These are phyloP conservation scores for Drosophila bifasciata DNA, from an alignment of 1,140 invertebrate genomes.

Conservation along the genomic window DNA sequence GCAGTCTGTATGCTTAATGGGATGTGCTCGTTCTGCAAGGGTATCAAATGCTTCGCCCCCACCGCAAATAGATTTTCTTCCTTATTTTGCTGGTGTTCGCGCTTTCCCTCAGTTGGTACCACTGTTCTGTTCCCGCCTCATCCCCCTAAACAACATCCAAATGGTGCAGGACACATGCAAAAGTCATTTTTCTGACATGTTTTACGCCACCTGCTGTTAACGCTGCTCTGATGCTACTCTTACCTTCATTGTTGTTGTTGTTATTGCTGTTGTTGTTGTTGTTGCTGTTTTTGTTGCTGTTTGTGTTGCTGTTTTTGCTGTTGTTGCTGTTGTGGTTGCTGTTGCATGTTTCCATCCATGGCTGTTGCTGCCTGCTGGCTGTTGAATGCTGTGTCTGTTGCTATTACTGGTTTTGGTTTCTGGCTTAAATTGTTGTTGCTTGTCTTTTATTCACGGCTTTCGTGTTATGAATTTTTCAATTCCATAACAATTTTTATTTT, in stretches of 20 bases:
- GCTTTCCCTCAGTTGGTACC: background rate
- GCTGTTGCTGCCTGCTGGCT: conserved; percentile 15
- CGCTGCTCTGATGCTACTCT: too few species aligned
- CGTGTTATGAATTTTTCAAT: conserved; percentile 60
- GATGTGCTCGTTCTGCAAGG: too few species aligned
- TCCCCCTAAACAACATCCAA: background rate
- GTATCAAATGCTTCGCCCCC: too few species aligned
- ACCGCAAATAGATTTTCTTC: background rate
- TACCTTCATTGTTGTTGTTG: background rate
- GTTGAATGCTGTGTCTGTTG: conserved; percentile 15
- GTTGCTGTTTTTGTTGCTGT: conserved; percentile 19
- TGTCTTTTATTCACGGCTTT: conserved; percentile 43
- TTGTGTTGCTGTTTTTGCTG: conserved; percentile 16
- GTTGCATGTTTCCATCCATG: conserved; percentile 13
- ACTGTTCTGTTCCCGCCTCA: background rate
- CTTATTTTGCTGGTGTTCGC: conserved; percentile 23
- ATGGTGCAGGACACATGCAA: conserved; percentile 37
- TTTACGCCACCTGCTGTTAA: conserved; percentile 47
- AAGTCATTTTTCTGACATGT: conserved; percentile 39
- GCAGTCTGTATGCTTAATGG: too few species aligned
- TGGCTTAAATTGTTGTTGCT: conserved; percentile 40
- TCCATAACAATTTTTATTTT: conserved; percentile 39
- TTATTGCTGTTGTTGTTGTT: conserved; percentile 15
- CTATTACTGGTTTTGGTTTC: conserved; percentile 31
- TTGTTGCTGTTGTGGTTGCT: conserved; percentile 19